Evolutionary conservation across 2,888 invertebrate species (phyloP).

Genomic region (Deroplatys truncata): DNA sequence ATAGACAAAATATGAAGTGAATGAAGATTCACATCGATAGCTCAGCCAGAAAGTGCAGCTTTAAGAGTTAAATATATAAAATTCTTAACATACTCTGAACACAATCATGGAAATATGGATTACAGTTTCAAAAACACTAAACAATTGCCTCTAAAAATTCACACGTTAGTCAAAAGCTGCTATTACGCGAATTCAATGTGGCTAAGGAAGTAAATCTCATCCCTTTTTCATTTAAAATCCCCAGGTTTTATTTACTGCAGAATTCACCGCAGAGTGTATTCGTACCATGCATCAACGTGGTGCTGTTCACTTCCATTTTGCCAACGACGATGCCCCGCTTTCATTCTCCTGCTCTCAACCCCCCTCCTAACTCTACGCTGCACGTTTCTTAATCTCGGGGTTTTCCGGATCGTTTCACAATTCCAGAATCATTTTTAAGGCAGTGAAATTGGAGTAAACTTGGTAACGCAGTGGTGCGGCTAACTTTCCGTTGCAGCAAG

Average conservation of each 20-base stretch:
- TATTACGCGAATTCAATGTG: neutral
- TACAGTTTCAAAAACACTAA: no score
- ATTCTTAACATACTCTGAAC: no score
- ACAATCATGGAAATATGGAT: no score
- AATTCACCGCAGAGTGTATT: neutral
- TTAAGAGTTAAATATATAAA: no score
- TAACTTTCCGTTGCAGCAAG: neutral
- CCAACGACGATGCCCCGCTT: neutral
- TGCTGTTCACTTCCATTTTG: neutral
- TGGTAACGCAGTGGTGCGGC: neutral
- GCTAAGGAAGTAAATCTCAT: neutral
- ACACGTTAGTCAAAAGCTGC: no score
- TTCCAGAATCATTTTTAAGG: neutral
- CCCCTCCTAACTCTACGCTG: neutral
- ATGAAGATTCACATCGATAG: no score
- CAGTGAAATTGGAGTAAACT: neutral
- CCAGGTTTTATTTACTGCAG: neutral
- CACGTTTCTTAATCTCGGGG: neutral
- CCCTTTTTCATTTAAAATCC: neutral
- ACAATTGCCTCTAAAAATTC: no score
- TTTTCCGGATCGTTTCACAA: conserved; percentile 1
- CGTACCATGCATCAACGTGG: neutral
- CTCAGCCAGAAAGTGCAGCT: no score
- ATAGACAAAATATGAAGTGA: no score
- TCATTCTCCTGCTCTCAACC: neutral